phyloP scores from a whole-genome alignment of 2,113 vertebrate genomes.

The Saguinus midas region DNA sequence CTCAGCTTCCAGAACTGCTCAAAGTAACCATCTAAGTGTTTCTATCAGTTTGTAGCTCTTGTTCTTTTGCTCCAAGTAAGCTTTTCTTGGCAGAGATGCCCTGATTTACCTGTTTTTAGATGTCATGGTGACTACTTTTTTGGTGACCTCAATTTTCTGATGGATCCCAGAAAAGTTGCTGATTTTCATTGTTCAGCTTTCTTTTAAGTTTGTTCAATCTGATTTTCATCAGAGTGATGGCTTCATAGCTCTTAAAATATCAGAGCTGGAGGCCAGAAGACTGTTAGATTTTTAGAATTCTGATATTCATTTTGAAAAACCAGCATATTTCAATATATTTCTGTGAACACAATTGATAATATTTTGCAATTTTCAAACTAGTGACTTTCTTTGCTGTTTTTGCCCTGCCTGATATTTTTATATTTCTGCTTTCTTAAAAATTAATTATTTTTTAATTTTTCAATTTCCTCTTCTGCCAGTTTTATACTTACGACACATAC shows the following conservation, averaged over 20 bases:
- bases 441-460: background rate
- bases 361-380: background rate
- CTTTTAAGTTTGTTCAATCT: background rate
- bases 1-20: no score
- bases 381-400: background rate
- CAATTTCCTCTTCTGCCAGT: background rate
- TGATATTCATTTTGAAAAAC: background rate
- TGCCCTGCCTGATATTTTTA: background rate
- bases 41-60: no score
- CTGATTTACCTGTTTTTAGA: background rate
- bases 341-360: background rate
- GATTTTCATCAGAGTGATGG: background rate
- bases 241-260: background rate
- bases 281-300: background rate
- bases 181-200: background rate
- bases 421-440: background rate
- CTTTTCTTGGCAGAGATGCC: background rate
- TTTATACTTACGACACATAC: background rate
- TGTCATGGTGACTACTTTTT: fast-evolving
- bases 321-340: background rate
- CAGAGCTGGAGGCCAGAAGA: background rate
- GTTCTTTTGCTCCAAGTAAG: background rate
- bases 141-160: background rate
- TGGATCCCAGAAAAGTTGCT: background rate
- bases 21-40: background rate